These are phyloP conservation scores for Pasiphila rectangulata DNA, from an alignment of 2,888 invertebrate species.

Conservation along the genomic window DNA sequence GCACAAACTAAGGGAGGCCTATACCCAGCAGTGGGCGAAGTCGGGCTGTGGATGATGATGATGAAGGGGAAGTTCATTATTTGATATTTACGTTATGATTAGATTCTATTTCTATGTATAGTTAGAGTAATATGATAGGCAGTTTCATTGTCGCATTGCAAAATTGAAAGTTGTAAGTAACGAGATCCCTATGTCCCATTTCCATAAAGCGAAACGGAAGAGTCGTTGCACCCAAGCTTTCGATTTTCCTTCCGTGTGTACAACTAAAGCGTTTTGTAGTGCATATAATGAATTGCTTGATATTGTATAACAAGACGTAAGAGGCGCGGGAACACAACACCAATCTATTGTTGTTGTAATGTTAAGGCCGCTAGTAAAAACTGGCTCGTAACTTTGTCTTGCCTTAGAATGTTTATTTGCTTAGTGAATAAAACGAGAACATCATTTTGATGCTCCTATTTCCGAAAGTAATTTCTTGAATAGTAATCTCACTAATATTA, in stretches of 20 bases:
- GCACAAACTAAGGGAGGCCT: too few species aligned
- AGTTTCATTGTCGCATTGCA: conserved; percentile 46
- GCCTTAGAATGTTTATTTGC: conserved; percentile 4
- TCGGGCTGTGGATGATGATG: too few species aligned
- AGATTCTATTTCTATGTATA: conserved; percentile 20
- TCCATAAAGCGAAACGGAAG: conserved; percentile 47
- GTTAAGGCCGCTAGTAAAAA: conserved; percentile 69
- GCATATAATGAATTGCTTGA: conserved; percentile 54
- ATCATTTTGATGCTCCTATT: conserved; percentile 3
- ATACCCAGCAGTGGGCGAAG: too few species aligned
- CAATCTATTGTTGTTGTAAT: conserved; percentile 69
- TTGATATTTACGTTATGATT: conserved; percentile 12
- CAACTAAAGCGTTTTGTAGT: conserved; percentile 47
- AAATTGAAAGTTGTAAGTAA: conserved; percentile 49
- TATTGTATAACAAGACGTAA: conserved; percentile 74
- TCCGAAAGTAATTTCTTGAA: conserved; percentile 16
- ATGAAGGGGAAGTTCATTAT: conserved; percentile 5
- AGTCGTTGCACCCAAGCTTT: conserved; percentile 45
- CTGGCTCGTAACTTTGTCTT: conserved; percentile 13
- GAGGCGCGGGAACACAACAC: conserved; percentile 67
- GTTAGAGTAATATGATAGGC: conserved; percentile 42
- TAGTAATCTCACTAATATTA: conserved; percentile 3
- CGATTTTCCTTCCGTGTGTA: conserved; percentile 53
- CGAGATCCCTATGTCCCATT: conserved; percentile 44
- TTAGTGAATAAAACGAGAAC: background rate